These are phyloP conservation scores for Drosophila cardini DNA, from an alignment of 1,140 invertebrate species.

Conservation along the genomic window DNA sequence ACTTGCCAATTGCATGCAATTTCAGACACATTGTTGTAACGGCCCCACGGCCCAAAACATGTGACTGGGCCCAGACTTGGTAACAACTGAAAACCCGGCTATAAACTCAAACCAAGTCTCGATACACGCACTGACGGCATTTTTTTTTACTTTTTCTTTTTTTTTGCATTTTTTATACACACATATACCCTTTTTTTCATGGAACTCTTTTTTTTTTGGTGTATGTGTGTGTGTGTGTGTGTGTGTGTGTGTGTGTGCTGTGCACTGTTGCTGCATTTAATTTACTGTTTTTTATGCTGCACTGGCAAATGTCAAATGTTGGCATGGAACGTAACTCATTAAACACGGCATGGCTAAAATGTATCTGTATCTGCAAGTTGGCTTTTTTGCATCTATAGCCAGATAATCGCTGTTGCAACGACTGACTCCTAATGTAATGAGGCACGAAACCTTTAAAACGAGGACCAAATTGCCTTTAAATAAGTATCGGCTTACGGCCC, in stretches of 20 bases:
- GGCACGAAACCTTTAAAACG: conserved; percentile 43
- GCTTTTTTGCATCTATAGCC: conserved; percentile 35
- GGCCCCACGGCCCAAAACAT: conserved; percentile 30
- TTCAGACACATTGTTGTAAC: conserved; percentile 16
- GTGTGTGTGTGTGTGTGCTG: no score
- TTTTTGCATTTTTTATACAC: conserved; percentile 11
- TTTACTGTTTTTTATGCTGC: conserved; percentile 53
- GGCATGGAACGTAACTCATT: conserved; percentile 71
- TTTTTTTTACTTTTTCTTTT: conserved; percentile 19
- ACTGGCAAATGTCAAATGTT: conserved; percentile 70
- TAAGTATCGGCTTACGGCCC: conserved; percentile 22
- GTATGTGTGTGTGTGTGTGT: no score
- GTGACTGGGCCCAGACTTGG: conserved; percentile 19
- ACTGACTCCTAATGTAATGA: conserved; percentile 44
- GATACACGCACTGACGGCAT: conserved; percentile 34
- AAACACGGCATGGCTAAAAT: conserved; percentile 39
- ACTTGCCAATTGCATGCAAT: conserved; percentile 56
- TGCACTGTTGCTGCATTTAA: conserved; percentile 58
- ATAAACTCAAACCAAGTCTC: conserved; percentile 32
- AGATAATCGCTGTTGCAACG: conserved; percentile 41
- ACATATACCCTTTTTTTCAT: no score
- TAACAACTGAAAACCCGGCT: conserved; percentile 11
- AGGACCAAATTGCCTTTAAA: conserved; percentile 21
- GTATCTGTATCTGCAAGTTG: conserved; percentile 26
- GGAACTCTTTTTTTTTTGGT: conserved; percentile 2